These are phyloP conservation scores for Cephalopachus bancanus DNA, from an alignment of 2,797 vertebrate genomes.

Conservation along the genomic window DNA sequence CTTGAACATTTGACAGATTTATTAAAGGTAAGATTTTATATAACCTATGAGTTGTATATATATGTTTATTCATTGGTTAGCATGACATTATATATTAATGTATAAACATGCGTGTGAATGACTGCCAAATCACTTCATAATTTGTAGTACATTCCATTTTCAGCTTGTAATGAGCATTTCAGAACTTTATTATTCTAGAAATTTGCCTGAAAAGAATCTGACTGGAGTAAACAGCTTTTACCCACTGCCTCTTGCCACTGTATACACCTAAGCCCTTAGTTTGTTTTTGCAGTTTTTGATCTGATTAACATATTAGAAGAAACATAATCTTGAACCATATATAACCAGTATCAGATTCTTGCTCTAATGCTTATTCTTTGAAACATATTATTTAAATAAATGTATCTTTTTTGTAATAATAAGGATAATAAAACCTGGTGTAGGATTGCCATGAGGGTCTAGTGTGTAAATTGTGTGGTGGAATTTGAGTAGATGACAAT, in stretches of 20 bases:
- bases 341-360: constrained; percentile 23
- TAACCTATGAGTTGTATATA: constrained; percentile 30
- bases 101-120: constrained; percentile 30
- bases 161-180: constrained; percentile 21
- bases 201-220: constrained; percentile 37
- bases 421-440: background rate
- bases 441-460: constrained; percentile 22
- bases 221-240: constrained; percentile 9
- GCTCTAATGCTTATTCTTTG: constrained; percentile 15
- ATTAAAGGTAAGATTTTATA: constrained; percentile 89
- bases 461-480: background rate
- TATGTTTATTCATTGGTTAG: constrained; percentile 49
- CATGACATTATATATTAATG: constrained; percentile 39
- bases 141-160: constrained; percentile 49
- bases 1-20: constrained; percentile 92
- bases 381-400: constrained; percentile 51
- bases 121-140: constrained; percentile 1
- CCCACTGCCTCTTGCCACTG: background rate
- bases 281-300: constrained; percentile 44
- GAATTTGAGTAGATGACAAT: background rate
- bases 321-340: constrained; percentile 50
- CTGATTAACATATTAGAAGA: background rate
- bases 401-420: background rate
- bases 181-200: constrained; percentile 48
- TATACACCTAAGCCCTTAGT: background rate